Conservation (phyloP, 2,888 invertebrate genomes). For the Eilema depressum region DNA sequence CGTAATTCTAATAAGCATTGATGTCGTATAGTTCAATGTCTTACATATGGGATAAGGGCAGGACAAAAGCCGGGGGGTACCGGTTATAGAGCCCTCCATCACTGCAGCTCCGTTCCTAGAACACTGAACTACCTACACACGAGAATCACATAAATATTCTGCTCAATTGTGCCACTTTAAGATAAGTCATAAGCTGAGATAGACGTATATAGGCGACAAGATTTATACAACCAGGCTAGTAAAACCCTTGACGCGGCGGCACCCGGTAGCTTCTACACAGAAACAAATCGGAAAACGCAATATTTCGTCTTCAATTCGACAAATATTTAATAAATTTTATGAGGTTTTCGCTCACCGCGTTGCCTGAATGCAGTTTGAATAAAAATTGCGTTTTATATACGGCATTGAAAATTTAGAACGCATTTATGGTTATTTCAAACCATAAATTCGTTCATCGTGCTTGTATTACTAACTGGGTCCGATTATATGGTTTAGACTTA, state of each 20-base stretch:
- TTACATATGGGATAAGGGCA: too few relatives aligned
- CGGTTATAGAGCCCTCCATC: too few relatives aligned
- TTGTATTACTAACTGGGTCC: background rate
- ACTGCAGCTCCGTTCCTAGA: background rate
- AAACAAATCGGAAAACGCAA: background rate
- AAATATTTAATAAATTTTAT: background rate
- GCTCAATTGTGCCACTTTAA: background rate
- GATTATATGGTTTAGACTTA: background rate
- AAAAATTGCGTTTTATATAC: background rate
- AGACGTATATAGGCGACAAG: too few relatives aligned
- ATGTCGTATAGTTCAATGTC: too few relatives aligned
- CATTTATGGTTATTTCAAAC: background rate
- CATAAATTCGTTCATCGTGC: background rate
- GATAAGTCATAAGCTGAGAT: too few relatives aligned
- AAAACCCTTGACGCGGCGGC: too few relatives aligned
- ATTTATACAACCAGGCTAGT: too few relatives aligned
- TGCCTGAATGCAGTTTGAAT: background rate
- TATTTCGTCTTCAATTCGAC: background rate
- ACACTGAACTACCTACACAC: background rate
- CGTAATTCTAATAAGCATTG: too few relatives aligned
- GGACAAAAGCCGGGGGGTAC: too few relatives aligned
- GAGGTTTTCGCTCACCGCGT: background rate
- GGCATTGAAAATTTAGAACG: background rate
- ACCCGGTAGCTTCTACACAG: background rate
- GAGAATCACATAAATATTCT: background rate